Conservation (phyloP, 2,888 invertebrate species). For the Lordiphosa fenestrarum region DNA sequence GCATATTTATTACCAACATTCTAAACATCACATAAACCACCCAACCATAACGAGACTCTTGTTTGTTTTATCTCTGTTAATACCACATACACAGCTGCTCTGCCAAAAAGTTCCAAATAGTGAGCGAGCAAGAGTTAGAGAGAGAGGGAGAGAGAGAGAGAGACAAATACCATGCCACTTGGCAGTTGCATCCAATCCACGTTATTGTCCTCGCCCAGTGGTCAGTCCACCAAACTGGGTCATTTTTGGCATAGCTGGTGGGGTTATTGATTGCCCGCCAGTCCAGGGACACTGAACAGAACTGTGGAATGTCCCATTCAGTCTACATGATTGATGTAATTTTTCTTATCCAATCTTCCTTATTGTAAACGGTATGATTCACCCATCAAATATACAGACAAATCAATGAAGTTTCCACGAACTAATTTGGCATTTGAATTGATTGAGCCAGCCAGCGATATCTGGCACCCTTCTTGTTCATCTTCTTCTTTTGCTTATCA, state of each 20-base stretch:
- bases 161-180: constrained; percentile 33
- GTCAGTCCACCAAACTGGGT: constrained; percentile 48
- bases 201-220: constrained; percentile 54
- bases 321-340: constrained; percentile 9
- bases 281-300: constrained; percentile 17
- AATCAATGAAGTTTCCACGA: too few species aligned
- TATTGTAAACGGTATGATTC: constrained; percentile 1
- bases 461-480: too few species aligned
- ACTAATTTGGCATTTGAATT: too few species aligned
- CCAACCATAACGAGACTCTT: too few species aligned
- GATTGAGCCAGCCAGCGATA: too few species aligned
- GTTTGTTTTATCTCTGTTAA: neutral
- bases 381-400: neutral
- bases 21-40: too few species aligned
- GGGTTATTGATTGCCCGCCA: constrained; percentile 59
- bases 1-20: too few species aligned
- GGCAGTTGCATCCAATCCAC: constrained; percentile 46
- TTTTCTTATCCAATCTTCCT: neutral
- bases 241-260: constrained; percentile 52
- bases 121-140: neutral
- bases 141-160: neutral
- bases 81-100: constrained; percentile 13
- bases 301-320: constrained; percentile 3
- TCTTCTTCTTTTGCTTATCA: neutral
- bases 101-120: constrained; percentile 3